Conservation (phyloP, 2,888 invertebrate species). For the Ischnura elegans region DNA sequence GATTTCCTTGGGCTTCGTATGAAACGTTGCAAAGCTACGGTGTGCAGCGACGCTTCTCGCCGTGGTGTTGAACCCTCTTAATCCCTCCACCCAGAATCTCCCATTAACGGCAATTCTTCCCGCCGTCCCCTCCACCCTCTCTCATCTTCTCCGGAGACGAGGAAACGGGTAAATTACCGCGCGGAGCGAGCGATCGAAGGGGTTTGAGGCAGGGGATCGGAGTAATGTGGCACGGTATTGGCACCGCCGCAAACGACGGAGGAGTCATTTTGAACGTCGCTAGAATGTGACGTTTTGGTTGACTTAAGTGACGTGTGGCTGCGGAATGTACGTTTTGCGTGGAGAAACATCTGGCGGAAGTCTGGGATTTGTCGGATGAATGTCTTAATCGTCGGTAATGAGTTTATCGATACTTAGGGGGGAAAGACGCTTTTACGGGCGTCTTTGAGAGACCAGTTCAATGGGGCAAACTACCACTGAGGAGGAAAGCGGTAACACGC, state of each 20-base stretch:
- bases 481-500: too few relatives aligned
- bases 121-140: background rate
- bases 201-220: background rate
- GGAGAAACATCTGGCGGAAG: background rate
- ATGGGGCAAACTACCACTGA: too few relatives aligned
- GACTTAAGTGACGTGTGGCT: background rate
- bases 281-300: background rate
- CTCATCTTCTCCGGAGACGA: background rate
- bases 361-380: background rate
- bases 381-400: background rate
- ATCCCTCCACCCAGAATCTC: background rate
- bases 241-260: background rate
- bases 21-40: too few relatives aligned
- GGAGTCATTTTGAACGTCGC: background rate
- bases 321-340: background rate
- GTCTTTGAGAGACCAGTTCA: too few relatives aligned
- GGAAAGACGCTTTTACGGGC: background rate
- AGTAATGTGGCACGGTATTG: background rate
- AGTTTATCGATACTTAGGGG: background rate
- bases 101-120: slow-evolving; percentile 4
- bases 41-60: too few relatives aligned
- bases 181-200: background rate
- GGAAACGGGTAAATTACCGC: background rate
- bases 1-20: too few relatives aligned
- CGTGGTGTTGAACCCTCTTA: too few relatives aligned